These are phyloP conservation scores for Prenolepis imparis DNA, from an alignment of 2,888 invertebrate genomes.

Conservation along the genomic window DNA sequence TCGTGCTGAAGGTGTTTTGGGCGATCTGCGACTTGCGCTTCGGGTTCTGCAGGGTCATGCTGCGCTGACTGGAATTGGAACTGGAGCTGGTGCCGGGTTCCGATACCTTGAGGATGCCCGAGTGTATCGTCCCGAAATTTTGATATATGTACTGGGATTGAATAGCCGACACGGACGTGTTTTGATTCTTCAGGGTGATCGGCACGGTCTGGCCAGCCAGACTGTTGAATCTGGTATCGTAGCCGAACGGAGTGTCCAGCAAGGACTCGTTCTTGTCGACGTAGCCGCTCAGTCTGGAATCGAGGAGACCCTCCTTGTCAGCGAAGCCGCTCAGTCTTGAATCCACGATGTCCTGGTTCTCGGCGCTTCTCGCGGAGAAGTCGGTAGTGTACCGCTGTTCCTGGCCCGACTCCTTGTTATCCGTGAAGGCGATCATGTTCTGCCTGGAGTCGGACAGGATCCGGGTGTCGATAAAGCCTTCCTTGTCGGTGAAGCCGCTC, in stretches of 20 bases:
- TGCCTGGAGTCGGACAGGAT: slow-evolving; percentile 84
- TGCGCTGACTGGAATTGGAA: slow-evolving; percentile 84
- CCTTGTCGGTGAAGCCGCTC: slow-evolving; percentile 84
- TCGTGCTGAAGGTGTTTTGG: slow-evolving; percentile 84
- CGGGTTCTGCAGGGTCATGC: slow-evolving; percentile 85
- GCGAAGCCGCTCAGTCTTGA: slow-evolving; percentile 76
- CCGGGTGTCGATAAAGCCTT: slow-evolving; percentile 84
- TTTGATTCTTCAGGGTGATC: slow-evolving; percentile 84
- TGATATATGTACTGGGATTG: slow-evolving; percentile 84
- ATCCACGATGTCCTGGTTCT: slow-evolving; percentile 71
- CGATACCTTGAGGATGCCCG: slow-evolving; percentile 83
- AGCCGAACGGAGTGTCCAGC: slow-evolving; percentile 81
- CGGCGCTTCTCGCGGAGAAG: slow-evolving; percentile 69
- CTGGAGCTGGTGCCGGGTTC: slow-evolving; percentile 84
- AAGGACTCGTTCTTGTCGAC: slow-evolving; percentile 80
- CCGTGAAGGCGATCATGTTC: slow-evolving; percentile 84
- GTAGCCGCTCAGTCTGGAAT: slow-evolving; percentile 74
- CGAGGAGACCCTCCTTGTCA: slow-evolving; percentile 79
- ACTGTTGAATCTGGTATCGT: slow-evolving; percentile 81
- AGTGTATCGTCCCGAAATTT: slow-evolving; percentile 85
- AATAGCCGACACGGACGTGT: slow-evolving; percentile 83
- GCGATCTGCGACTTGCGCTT: slow-evolving; percentile 84
- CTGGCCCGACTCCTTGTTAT: slow-evolving; percentile 82
- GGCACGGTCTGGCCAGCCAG: slow-evolving; percentile 85
- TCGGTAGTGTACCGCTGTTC: slow-evolving; percentile 81